A percentile compares a stretch with the other conserved stretches of the same genome.
Evolutionary conservation across 2,888 invertebrate species (phyloP).

Genomic region (Agonum fuliginosum): DNA sequence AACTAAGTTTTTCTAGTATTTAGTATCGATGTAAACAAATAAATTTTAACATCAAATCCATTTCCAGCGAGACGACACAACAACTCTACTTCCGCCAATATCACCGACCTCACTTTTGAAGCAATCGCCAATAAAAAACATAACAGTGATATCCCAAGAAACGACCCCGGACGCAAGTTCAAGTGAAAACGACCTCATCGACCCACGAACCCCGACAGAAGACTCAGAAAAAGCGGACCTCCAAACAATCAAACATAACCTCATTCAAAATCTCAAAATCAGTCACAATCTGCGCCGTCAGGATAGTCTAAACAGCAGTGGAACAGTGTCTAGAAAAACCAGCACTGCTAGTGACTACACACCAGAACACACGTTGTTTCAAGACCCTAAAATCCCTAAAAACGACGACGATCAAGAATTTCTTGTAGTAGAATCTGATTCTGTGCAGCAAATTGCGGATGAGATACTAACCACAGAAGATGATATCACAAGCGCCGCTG

Average conservation of each 20-base stretch:
- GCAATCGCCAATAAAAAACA: conserved; percentile 66
- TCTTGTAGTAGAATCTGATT: conserved; percentile 25
- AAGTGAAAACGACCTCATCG: conserved; percentile 41
- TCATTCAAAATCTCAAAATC: conserved; percentile 53
- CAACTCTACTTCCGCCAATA: conserved; percentile 68
- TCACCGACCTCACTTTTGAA: conserved; percentile 61
- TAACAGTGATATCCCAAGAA: conserved; percentile 65
- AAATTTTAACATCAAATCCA: not conserved
- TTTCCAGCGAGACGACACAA: conserved; percentile 53
- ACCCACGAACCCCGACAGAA: conserved; percentile 2
- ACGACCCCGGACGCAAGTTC: conserved; percentile 54
- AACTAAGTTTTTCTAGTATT: not conserved
- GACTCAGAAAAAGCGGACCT: conserved; percentile 35
- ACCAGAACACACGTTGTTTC: conserved; percentile 74
- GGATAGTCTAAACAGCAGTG: conserved; percentile 72
- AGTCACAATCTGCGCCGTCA: conserved; percentile 66
- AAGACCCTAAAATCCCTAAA: conserved; percentile 64
- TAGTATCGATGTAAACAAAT: not conserved
- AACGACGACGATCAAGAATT: conserved; percentile 18
- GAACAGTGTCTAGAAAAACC: conserved; percentile 75
- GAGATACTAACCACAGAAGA: conserved; percentile 10
- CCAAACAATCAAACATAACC: conserved; percentile 36
- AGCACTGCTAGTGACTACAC: conserved; percentile 77
- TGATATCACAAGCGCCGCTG: conserved; percentile 18
- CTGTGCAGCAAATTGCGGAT: conserved; percentile 8